Percentiles rank a stretch among this genome's conserved stretches.
Conservation (phyloP, 2,113 vertebrate species). For the Egretta garzetta region DNA sequence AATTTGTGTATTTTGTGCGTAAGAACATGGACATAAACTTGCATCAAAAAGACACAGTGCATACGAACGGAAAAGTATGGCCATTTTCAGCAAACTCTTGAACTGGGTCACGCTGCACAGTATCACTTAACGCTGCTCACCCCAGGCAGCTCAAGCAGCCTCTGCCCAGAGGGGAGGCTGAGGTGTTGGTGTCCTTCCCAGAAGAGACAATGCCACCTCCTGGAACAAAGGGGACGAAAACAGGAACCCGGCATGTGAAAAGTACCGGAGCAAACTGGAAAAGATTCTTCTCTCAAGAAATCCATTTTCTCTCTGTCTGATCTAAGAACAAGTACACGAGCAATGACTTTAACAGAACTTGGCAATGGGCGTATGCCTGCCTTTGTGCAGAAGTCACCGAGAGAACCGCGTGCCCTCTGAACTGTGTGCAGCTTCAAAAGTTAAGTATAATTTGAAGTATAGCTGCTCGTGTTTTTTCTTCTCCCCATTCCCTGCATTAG, state of each 20-base stretch:
- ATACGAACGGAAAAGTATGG: not conserved
- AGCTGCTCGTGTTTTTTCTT: not conserved
- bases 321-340: accelerated
- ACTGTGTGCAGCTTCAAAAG: accelerated
- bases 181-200: not conserved
- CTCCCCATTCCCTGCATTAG: not conserved
- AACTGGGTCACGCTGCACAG: accelerated
- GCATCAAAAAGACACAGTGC: accelerated
- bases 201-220: not conserved
- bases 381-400: not conserved
- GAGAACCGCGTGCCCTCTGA: accelerated
- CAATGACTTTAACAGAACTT: not conserved
- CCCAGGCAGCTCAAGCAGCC: too few relatives aligned
- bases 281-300: not conserved
- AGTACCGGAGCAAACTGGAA: not conserved
- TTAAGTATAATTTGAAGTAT: not conserved
- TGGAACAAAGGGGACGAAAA: accelerated
- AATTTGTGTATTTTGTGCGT: not conserved
- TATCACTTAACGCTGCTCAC: not conserved
- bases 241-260: not conserved
- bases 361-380: accelerated
- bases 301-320: not conserved
- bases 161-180: not conserved
- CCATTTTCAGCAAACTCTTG: not conserved
- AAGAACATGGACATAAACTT: not conserved